A percentile compares a stretch with the other conserved stretches of the same genome.
These are phyloP conservation scores for Oryzias sinensis DNA, from an alignment of 2,797 vertebrate genomes.

Conservation along the genomic window DNA sequence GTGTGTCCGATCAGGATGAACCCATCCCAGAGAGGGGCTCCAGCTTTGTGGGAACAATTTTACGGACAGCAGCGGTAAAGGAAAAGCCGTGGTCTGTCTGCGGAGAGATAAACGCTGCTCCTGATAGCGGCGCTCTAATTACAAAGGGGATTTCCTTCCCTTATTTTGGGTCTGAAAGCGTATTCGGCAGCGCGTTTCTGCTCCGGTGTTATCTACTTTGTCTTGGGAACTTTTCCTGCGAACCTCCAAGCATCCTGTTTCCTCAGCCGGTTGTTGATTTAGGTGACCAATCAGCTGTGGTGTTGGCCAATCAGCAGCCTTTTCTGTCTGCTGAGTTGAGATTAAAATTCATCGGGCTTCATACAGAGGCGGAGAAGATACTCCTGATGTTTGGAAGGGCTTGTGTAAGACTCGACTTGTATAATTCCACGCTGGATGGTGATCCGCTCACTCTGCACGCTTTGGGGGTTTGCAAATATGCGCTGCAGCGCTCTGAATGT, in stretches of 20 bases:
- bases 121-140: conserved; percentile 20
- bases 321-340: no score
- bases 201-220: conserved; percentile 10
- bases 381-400: no score
- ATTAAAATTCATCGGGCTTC: no score
- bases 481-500: no score
- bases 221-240: conserved; percentile 29
- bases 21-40: not conserved
- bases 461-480: no score
- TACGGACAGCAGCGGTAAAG: conserved; percentile 9
- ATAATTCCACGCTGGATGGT: no score
- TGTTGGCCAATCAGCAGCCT: conserved; percentile 24
- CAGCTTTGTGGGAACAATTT: conserved; percentile 6
- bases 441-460: no score
- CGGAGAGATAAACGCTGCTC: conserved; percentile 13
- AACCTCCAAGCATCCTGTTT: conserved; percentile 46
- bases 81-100: conserved; percentile 17
- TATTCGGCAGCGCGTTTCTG: conserved; percentile 6
- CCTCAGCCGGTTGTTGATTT: conserved; percentile 17
- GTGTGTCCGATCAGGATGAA: not conserved
- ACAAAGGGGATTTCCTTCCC: conserved; percentile 7
- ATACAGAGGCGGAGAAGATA: no score
- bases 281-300: conserved; percentile 24
- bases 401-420: no score
- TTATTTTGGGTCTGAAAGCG: conserved; percentile 1